Base-by-base conservation (phyloP, 1,140 invertebrate genomes). In the Drosophila insularis region DNA sequence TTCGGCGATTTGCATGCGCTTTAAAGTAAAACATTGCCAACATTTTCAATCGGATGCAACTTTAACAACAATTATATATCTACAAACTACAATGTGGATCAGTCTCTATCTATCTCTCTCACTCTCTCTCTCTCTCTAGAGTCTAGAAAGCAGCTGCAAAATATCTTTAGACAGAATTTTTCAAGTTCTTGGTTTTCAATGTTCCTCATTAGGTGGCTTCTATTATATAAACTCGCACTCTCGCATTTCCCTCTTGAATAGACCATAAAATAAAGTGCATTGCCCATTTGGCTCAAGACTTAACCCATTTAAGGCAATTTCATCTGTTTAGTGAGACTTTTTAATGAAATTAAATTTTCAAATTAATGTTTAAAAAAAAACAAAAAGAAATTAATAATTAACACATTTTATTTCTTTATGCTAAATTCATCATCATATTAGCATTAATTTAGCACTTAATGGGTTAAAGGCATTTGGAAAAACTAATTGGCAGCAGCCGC, bases 21-120 rank as follows among this genome's bases (percentile, higher is more conserved):
- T 74, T 74, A 74, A 74, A 56, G 68, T 13, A 70, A 27, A 70
- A 70, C 62, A 74, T 63, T 54, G 35, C 58, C 71, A 37, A 63
- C 54, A 73, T 66, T 71, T 71, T 13, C 35, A 37, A 13, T 37
- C 11, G 10, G 3, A 27, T 50, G 66, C 40, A 65, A 65, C 71
- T 74, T 70, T 70, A 70, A 70, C 67, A 37, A 74, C 62, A 70
- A 59, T 50, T 58, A 35, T 58, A n/a, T 56, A 17, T 31, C 2
- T 56, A 35, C 23, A 14, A n/a, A n/a, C n/a, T n/a, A n/a, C n/a
- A n/a, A n/a, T n/a, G n/a, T n/a, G n/a, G n/a, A n/a, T n/a, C n/a
- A n/a, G n/a, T n/a, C n/a, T n/a, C n/a, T 58, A 17, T 58, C 13
- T 37, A 17, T 17, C 14, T 35, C 7, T 58, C 11, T 35, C 31